Base-by-base conservation (phyloP, 1,140 invertebrate species). In the Achroia grisella region DNA sequence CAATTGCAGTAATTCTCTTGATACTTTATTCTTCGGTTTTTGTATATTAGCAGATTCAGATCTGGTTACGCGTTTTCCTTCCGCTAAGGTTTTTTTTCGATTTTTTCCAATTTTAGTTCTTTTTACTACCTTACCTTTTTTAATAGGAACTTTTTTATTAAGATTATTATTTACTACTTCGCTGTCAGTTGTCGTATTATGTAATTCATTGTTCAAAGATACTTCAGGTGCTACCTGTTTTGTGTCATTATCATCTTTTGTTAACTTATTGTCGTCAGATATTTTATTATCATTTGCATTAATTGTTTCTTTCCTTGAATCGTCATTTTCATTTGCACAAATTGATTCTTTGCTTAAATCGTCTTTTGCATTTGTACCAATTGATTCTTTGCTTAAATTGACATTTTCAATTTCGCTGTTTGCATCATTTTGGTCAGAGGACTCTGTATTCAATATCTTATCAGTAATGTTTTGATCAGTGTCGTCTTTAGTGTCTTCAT, bases 1-100 rank as follows among this genome's bases (percentile, higher is more conserved):
- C 6, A 92, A 74, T 60, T 87, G 84, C 52, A 90, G 86, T 30
- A 93, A 59, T 54, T 91, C 90, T 43, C 78, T 65, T 8, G 61
- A 71, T 10, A 52, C 53, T 48, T 73, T 80, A 55, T 80, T 81
- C 39, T 33, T 36, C 14, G 63, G 40, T 51, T 67, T 65, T 48
- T 49, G 36, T 50, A 29, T 39, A 10, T 28, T 47, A 36, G 44
- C 39, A 29, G 17, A 23, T 23, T 52, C 62, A 15, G 71, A 63
- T 10, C 65, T 44, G 8, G 69, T 71, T 10, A 67, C 27, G 28
- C 59, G 58, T 48, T 68, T 74, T 30, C 39, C 42, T 6, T 37
- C 13, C 15, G 35, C 15, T n/a, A 17, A 8, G 6, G 17, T 23
- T 23, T 10, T 37, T 37, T 2, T 37, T 17, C 10, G 8, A 37